phyloP scores from a whole-genome alignment of 2,888 invertebrate species.

The Tanypteryx hageni region DNA sequence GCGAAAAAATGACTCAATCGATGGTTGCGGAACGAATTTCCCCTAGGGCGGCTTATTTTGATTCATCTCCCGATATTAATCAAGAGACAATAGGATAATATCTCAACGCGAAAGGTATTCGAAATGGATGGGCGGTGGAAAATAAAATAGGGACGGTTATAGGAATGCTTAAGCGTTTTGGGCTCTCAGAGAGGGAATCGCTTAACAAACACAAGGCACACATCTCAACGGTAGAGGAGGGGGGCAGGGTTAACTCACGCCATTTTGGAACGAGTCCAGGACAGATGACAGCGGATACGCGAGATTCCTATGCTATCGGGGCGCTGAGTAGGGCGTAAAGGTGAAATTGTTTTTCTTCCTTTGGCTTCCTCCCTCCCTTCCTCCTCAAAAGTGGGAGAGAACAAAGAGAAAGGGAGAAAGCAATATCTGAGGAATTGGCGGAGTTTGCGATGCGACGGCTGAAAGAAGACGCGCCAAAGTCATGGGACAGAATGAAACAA shows the following conservation, averaged over 20 bases:
- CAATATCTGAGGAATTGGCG: background rate
- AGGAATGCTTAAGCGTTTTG: background rate
- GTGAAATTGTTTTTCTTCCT: background rate
- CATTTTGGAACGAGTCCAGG: background rate
- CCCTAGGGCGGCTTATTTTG: background rate
- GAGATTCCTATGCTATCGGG: background rate
- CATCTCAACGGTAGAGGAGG: background rate
- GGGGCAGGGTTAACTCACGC: background rate
- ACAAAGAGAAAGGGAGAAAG: background rate
- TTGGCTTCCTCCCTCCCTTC: background rate
- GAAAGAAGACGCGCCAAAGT: too few species aligned
- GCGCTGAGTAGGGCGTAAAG: background rate
- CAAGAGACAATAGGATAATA: constrained; percentile 6
- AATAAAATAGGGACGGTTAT: background rate
- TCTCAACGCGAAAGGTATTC: background rate
- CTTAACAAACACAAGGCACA: background rate
- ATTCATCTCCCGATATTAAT: background rate
- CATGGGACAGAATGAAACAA: too few species aligned
- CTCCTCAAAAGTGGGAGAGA: background rate
- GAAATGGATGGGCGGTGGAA: background rate
- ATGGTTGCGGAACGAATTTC: background rate
- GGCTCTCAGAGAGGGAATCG: background rate
- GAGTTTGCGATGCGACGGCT: too few species aligned
- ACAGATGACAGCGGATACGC: background rate
- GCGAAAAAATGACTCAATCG: constrained; percentile 13